Conservation (phyloP, 2,113 vertebrate genomes). For the Gasterosteus nipponicus region DNA sequence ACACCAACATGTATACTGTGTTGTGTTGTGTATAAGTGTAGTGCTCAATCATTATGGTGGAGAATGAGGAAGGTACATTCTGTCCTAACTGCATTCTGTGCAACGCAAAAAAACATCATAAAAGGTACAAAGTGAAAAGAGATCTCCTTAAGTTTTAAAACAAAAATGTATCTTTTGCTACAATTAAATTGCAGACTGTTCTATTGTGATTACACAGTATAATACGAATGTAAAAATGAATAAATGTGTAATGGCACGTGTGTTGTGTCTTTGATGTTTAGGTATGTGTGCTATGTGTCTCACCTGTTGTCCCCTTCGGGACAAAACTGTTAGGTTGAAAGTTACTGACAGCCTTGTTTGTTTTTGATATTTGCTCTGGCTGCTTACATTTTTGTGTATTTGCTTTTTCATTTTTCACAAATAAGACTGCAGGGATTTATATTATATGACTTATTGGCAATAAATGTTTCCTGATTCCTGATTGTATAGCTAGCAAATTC, state of each 20-base stretch:
- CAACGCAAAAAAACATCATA: background rate
- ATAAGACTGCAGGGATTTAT: background rate
- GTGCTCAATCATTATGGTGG: background rate
- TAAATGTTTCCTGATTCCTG: background rate
- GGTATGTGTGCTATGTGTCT: background rate
- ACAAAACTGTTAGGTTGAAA: background rate
- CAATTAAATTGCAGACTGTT: background rate
- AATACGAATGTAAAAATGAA: background rate
- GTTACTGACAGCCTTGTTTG: background rate
- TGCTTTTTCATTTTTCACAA: background rate
- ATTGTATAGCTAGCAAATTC: background rate
- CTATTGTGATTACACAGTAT: background rate
- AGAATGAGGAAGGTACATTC: background rate
- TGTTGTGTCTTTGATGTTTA: background rate
- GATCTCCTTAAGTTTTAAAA: background rate
- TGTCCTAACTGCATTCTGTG: background rate
- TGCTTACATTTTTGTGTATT: background rate
- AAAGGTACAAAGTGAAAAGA: background rate
- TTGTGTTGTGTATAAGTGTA: too few relatives aligned
- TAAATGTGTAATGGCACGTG: background rate
- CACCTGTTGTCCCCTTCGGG: background rate
- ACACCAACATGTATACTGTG: background rate
- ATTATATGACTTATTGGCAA: too few relatives aligned
- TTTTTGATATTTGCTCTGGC: background rate
- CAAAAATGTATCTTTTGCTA: background rate